Conservation (phyloP, 2,888 invertebrate genomes). For the Acanthosepion pharaonis region DNA sequence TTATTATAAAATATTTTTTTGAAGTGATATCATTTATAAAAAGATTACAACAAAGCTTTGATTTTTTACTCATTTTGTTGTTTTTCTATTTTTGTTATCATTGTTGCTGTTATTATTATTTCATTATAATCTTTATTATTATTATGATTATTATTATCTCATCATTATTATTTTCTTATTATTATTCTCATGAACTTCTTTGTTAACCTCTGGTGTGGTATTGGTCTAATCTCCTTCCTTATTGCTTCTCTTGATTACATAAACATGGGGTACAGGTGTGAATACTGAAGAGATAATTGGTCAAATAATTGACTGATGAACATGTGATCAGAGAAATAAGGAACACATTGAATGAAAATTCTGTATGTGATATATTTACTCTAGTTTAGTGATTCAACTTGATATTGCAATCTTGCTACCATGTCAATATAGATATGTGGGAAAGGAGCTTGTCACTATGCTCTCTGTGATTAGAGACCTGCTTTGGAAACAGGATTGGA, state of each 20-base stretch:
- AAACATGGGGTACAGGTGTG: not conserved
- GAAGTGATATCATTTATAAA: not conserved
- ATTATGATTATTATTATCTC: not conserved
- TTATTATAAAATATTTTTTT: too few relatives aligned
- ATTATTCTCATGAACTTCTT: not conserved
- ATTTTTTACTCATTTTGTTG: not conserved
- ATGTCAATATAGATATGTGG: constrained; percentile 46
- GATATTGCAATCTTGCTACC: constrained; percentile 36
- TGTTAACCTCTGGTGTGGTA: constrained; percentile 33
- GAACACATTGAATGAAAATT: not conserved
- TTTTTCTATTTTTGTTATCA: not conserved
- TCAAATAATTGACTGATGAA: not conserved
- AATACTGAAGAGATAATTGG: not conserved
- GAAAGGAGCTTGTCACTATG: not conserved
- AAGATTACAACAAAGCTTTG: not conserved
- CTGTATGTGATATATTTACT: constrained; percentile 21
- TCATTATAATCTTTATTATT: not conserved
- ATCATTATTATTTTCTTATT: not conserved
- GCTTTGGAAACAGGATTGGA: not conserved
- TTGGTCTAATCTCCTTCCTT: not conserved
- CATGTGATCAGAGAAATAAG: not conserved
- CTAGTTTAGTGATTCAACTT: constrained; percentile 18
- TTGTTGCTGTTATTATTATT: not conserved
- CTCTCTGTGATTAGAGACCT: not conserved
- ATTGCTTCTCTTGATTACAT: not conserved